Conservation (phyloP, 2,113 vertebrate genomes). For the Odontophorus gujanensis region DNA sequence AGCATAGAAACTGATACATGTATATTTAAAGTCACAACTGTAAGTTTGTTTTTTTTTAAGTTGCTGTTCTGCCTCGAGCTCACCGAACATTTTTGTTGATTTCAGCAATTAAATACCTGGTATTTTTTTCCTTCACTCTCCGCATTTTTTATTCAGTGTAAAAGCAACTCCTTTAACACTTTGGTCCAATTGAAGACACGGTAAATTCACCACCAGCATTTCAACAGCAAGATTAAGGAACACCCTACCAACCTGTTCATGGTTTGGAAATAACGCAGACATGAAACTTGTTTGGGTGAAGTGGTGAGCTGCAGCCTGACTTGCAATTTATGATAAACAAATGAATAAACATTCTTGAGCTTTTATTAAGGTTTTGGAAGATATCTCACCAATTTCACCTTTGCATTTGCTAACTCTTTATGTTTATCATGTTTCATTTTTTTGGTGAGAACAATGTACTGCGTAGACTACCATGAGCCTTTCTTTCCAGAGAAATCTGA, state of each 20-base stretch:
- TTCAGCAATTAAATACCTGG: neutral
- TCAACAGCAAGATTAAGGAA: slow-evolving; percentile 81
- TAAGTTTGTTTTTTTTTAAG: neutral
- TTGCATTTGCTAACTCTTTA: neutral
- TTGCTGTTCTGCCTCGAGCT: neutral
- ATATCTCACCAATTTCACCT: neutral
- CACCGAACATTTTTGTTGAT: slow-evolving; percentile 12
- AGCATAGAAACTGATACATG: slow-evolving; percentile 26
- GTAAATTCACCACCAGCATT: slow-evolving; percentile 80
- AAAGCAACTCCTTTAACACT: slow-evolving; percentile 73
- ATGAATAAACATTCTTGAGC: slow-evolving; percentile 19
- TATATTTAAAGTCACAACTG: neutral
- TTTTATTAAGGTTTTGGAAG: neutral
- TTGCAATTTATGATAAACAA: slow-evolving; percentile 60
- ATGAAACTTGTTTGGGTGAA: neutral
- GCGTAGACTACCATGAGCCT: neutral
- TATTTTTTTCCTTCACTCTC: slow-evolving; percentile 12
- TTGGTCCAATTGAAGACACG: slow-evolving; percentile 74
- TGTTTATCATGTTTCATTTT: neutral
- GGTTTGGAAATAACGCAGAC: slow-evolving; percentile 77
- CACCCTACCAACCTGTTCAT: slow-evolving; percentile 73
- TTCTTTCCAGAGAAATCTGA: neutral
- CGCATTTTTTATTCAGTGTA: slow-evolving; percentile 21
- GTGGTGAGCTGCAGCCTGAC: slow-evolving; percentile 56
- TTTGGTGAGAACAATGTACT: neutral